Conservation (phyloP, 2,888 invertebrate species). For the Drosophila meridiana region DNA sequence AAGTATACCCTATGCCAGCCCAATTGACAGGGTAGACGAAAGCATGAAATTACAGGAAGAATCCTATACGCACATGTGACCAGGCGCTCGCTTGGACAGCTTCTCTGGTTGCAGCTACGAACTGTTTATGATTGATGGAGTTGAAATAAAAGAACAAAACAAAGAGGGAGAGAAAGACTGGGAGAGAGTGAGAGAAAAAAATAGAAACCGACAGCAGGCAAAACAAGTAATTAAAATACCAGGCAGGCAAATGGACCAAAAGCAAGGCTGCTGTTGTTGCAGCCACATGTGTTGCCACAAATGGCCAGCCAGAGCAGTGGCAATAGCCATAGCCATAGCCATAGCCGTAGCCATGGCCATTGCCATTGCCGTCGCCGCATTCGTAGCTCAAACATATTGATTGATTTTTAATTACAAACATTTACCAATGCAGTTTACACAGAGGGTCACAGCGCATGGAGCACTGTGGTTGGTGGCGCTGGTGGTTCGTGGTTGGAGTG, state of each 20-base stretch:
- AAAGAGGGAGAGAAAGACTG: too few species aligned
- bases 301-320: constrained; percentile 40
- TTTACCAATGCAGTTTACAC: constrained; percentile 60
- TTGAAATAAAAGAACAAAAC: neutral
- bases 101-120: constrained; percentile 3
- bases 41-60: neutral
- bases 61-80: constrained; percentile 53
- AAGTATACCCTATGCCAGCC: neutral
- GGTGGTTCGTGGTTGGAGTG: neutral
- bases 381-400: constrained; percentile 70
- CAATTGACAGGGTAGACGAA: constrained; percentile 1
- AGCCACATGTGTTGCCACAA: constrained; percentile 76
- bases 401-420: constrained; percentile 80
- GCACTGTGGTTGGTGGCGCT: neutral
- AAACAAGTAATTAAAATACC: constrained; percentile 78
- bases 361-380: constrained; percentile 24
- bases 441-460: constrained; percentile 43
- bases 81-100: neutral
- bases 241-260: constrained; percentile 71
- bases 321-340: constrained; percentile 26
- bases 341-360: constrained; percentile 27
- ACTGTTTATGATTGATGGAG: constrained; percentile 65
- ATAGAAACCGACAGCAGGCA: constrained; percentile 35
- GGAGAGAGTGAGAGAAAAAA: neutral
- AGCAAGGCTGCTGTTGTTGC: constrained; percentile 23